Conservation (phyloP, 2,113 vertebrate genomes). For the Oxyruncus cristatus region DNA sequence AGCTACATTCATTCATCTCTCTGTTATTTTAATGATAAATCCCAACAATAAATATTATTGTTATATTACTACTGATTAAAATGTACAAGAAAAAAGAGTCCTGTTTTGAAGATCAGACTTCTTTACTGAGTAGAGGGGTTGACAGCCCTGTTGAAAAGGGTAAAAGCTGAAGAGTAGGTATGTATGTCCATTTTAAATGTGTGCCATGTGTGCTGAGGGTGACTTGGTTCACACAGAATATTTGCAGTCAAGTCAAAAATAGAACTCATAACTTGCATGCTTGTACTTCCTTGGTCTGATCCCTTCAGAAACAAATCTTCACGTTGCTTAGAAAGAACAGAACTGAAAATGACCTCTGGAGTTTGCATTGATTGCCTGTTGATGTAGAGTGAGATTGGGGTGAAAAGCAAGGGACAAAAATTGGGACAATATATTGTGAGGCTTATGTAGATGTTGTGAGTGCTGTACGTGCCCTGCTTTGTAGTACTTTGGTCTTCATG, state of each 20-base stretch:
- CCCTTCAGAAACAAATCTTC: slow-evolving; percentile 21
- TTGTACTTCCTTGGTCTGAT: slow-evolving; percentile 27
- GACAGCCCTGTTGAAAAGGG: not conserved
- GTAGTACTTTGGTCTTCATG: not conserved
- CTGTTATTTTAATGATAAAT: not conserved
- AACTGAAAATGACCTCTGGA: not conserved
- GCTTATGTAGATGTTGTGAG: not conserved
- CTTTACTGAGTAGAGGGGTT: not conserved
- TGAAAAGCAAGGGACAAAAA: not conserved
- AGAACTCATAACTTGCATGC: slow-evolving; percentile 59
- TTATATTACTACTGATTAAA: not conserved
- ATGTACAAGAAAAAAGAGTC: not conserved
- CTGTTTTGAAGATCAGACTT: not conserved
- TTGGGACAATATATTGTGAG: not conserved
- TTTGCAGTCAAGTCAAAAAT: slow-evolving; percentile 54
- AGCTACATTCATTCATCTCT: not conserved
- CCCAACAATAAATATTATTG: not conserved
- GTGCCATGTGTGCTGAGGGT: slow-evolving; percentile 10
- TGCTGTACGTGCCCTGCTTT: not conserved
- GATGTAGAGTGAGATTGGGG: not conserved
- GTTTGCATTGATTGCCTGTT: not conserved
- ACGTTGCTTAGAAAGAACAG: not conserved
- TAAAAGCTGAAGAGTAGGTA: not conserved
- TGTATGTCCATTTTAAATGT: slow-evolving; percentile 3
- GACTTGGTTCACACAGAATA: slow-evolving; percentile 60